Evolutionary conservation across 2,797 vertebrate species (phyloP).

Genomic region (Coranthus polyacanthus): DNA sequence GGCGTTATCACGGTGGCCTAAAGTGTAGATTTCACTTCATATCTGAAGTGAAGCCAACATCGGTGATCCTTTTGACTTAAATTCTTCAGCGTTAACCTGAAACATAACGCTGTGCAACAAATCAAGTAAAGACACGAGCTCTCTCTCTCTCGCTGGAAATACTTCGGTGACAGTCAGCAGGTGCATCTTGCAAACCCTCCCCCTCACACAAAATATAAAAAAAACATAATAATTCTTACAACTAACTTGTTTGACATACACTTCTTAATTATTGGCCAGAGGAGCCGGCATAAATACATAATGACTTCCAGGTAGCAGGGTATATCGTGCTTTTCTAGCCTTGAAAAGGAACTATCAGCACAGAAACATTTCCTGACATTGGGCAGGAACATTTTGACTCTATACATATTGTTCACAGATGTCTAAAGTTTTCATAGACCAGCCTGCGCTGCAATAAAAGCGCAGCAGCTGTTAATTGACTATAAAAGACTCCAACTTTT

Average conservation of each 20-base stretch:
- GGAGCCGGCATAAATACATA: conserved; percentile 37
- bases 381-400: conserved; percentile 51
- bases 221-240: conserved; percentile 32
- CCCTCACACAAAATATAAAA: background rate
- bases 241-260: conserved; percentile 42
- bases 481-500: conserved; percentile 35
- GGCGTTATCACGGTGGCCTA: conserved; percentile 40
- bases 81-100: conserved; percentile 3
- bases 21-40: conserved; percentile 29
- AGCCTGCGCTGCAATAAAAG: conserved; percentile 48
- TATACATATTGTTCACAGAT: conserved; percentile 79
- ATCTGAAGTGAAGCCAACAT: conserved; percentile 17
- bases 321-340: conserved; percentile 55
- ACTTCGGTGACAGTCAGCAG: conserved; percentile 33
- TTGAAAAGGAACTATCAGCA: conserved; percentile 52
- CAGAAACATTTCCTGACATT: conserved; percentile 69
- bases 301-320: conserved; percentile 55
- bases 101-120: conserved; percentile 7
- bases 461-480: conserved; percentile 74
- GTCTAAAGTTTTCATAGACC: conserved; percentile 60
- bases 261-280: conserved; percentile 26
- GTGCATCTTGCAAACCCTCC: conserved; percentile 38
- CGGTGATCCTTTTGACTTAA: conserved; percentile 1
- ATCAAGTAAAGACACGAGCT: conserved; percentile 3
- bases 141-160: background rate